phyloP scores from a whole-genome alignment of 2,113 vertebrate genomes.

The Progne subis region DNA sequence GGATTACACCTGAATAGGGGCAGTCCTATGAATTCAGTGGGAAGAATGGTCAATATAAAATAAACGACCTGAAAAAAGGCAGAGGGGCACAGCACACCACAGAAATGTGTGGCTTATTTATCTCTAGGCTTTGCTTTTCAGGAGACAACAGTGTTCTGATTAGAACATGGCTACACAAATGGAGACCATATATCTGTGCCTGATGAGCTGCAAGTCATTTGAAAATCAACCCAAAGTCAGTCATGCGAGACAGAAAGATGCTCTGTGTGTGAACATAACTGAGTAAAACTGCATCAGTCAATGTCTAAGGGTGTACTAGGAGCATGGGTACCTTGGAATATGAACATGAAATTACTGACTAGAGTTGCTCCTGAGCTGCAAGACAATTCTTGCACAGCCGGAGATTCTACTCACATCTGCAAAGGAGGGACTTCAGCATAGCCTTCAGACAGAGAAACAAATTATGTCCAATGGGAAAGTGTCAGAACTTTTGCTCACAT shows the following conservation, averaged over 20 bases:
- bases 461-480: neutral
- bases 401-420: neutral
- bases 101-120: neutral
- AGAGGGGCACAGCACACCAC: neutral
- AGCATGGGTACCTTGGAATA: neutral
- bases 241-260: neutral
- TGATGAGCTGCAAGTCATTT: neutral
- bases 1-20: neutral
- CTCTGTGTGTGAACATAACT: neutral
- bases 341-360: neutral
- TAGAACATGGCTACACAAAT: neutral
- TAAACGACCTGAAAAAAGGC: neutral
- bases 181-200: neutral
- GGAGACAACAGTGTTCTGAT: neutral
- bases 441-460: neutral
- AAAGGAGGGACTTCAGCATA: neutral
- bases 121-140: neutral
- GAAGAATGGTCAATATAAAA: neutral
- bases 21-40: neutral
- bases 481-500: neutral
- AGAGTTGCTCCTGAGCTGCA: neutral
- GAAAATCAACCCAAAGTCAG: neutral
- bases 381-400: neutral
- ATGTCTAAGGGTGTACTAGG: neutral
- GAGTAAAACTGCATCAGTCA: neutral